Percentiles rank a stretch among this genome's conserved stretches.
Evolutionary conservation across 2,113 vertebrate species (phyloP).

Genomic region (Noturus placidus): DNA sequence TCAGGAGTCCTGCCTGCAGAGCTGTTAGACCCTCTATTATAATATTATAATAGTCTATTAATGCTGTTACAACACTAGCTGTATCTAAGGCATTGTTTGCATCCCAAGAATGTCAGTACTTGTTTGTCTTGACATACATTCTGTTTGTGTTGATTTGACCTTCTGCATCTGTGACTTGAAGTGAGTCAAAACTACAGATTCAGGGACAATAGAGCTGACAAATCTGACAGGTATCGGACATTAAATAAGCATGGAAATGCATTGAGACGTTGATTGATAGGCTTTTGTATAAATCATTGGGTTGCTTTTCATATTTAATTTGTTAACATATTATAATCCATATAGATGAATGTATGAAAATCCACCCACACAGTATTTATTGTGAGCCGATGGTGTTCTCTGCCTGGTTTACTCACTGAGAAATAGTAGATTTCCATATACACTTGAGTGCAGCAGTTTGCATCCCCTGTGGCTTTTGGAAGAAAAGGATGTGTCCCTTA

Average conservation of each 20-base stretch:
- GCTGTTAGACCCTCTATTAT: slow-evolving; percentile 8
- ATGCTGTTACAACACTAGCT: neutral
- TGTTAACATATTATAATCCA: slow-evolving; percentile 43
- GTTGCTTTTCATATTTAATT: slow-evolving; percentile 27
- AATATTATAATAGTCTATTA: slow-evolving; percentile 10
- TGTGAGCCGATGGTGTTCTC: neutral
- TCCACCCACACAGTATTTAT: neutral
- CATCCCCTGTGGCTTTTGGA: neutral
- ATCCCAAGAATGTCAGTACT: slow-evolving; percentile 6
- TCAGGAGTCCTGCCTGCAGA: slow-evolving; percentile 20
- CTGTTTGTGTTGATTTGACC: slow-evolving; percentile 43
- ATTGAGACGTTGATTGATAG: slow-evolving; percentile 23
- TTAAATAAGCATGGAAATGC: slow-evolving; percentile 8
- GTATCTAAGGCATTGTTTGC: slow-evolving; percentile 17
- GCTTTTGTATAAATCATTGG: slow-evolving; percentile 17
- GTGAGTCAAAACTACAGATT: slow-evolving; percentile 7
- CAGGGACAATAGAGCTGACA: slow-evolving; percentile 29
- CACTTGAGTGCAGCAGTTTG: neutral
- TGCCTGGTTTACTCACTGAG: neutral
- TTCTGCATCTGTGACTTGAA: slow-evolving; percentile 3
- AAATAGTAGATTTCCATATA: neutral
- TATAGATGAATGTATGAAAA: slow-evolving; percentile 5
- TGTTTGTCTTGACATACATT: slow-evolving; percentile 18
- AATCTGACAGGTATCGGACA: slow-evolving; percentile 30
- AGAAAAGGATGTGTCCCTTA: neutral